These are phyloP conservation scores for Brachystomella parvula DNA, from an alignment of 1,140 invertebrate species.

Conservation along the genomic window DNA sequence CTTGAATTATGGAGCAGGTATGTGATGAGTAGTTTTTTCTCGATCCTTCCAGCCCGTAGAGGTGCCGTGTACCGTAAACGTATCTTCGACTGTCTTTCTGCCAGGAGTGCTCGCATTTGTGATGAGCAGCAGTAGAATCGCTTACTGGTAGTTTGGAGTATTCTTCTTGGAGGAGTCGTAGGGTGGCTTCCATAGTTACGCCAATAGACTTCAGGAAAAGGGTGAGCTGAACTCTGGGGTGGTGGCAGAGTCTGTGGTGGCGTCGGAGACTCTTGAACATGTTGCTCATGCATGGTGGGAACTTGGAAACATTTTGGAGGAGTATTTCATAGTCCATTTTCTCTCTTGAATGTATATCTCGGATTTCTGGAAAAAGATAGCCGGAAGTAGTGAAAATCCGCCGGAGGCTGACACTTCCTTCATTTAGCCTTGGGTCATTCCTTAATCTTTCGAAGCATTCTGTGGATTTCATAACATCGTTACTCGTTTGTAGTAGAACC, in stretches of 20 bases:
- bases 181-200: slow-evolving; percentile 54
- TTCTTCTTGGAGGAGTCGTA: slow-evolving; percentile 59
- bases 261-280: slow-evolving; percentile 54
- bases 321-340: slow-evolving; percentile 49
- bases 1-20: slow-evolving; percentile 50
- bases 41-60: slow-evolving; percentile 63
- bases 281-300: slow-evolving; percentile 68
- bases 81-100: slow-evolving; percentile 55
- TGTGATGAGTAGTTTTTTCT: slow-evolving; percentile 53
- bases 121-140: slow-evolving; percentile 38
- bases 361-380: too few relatives aligned
- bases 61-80: slow-evolving; percentile 60
- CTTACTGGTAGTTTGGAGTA: slow-evolving; percentile 51
- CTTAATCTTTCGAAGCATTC: slow-evolving; percentile 30
- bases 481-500: not conserved
- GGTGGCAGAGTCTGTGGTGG: slow-evolving; percentile 63
- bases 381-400: slow-evolving; percentile 39
- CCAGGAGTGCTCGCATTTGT: slow-evolving; percentile 55
- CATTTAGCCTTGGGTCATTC: slow-evolving; percentile 46
- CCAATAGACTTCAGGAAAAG: slow-evolving; percentile 63
- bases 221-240: slow-evolving; percentile 60
- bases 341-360: too few relatives aligned
- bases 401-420: slow-evolving; percentile 43
- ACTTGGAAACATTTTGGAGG: slow-evolving; percentile 42
- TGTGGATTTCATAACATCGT: not conserved